Evolutionary conservation across 2,888 invertebrate species (phyloP), one percentile per base, ranked within the genome.

Genomic region (Orthosia incerta): DNA sequence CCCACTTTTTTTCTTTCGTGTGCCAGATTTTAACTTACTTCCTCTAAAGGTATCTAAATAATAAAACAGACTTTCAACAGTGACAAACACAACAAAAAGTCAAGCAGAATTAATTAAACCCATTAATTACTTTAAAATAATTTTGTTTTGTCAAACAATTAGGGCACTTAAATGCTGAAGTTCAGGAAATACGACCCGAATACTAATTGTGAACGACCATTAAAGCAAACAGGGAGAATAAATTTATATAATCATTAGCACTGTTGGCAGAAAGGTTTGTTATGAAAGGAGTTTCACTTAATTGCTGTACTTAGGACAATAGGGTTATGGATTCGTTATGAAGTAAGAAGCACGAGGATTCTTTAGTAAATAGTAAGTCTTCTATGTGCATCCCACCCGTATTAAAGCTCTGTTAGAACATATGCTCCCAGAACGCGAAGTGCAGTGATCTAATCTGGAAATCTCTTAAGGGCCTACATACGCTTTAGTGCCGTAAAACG

Each of bases 101-200:
- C 23, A 46, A 63, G 4, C 64, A 18, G 46, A 69, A 73, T 71
- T 45, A 79, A 84, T 82, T 68, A 68, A 62, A 70, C 20, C 55
- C 67, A 74, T 85, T 73, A 79, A 72, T 80, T 56, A 77, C 26
- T 80, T 77, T 31, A 67, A 64, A 64, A 83, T 72, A 66, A 79
- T 75, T 83, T 65, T 76, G 74, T 79, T 74, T 77, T 75, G 78
- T 70, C 73, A 73, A 73, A 80, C 80, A 84, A 74, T 83, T 65
- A 56, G 18, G 66, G 53, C 66, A 75, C 72, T 83, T 74, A 71
- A 85, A 80, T 48, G 72, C 60, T 72, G 53, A 68, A 80, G 60
- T 83, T 84, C 26, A 71, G 65, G 70, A 83, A 74, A 80, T 84
- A 79, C 86, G 60, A 64, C 74, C 26, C 31, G 26, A 62, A 82